Base-by-base conservation (phyloP, 1,140 invertebrate genomes). In the Aphaenogaster ashmeadi region DNA sequence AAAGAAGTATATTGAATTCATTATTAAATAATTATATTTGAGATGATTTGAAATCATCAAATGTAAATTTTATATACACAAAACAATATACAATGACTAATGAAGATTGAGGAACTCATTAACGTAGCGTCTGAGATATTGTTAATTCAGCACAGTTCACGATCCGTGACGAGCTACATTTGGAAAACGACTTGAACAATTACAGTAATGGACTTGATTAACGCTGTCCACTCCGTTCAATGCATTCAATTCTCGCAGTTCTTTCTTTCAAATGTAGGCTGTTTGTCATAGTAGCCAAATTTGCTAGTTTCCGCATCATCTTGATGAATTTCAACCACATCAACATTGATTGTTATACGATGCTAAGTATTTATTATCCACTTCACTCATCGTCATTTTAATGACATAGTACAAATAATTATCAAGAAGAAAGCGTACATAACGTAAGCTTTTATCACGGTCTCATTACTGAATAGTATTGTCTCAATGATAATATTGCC, bases 91-190 rank as follows among this genome's bases (percentile, higher is more conserved):
- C 18, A n/a, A 50, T 21, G n/a, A 41, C 9, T 38, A 47, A 83
- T 58, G 18, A 52, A 72, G 27, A 54, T 58, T 27, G 7, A 50
- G 36, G 15, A 72, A 83, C 41, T 72, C 50, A 66, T 79, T 83
- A 71, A 27, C 18, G n/a, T 67, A 71, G 47, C 44, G 41, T 21
- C 3, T 7, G 15, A 71, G 58, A 78, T 89, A 89, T 86, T 91
- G 81, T 91, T 91, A 91, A 88, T 81, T 54, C 60, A 88, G 74
- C 86, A 89, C 88, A 58, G 78, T 88, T 91, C 91, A 86, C 81
- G 52, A n/a, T 85, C 88, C 90, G 86, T 91, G 74, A 91, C 90
- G 88, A 27, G 60, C 88, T 77, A 91, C 77, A 88, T 91, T 36
- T 36, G 9, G 36, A 71, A 86, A 89, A 83, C 13, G 52, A 71